Conservation (phyloP, 1,140 invertebrate genomes). For the Solen grandis region DNA sequence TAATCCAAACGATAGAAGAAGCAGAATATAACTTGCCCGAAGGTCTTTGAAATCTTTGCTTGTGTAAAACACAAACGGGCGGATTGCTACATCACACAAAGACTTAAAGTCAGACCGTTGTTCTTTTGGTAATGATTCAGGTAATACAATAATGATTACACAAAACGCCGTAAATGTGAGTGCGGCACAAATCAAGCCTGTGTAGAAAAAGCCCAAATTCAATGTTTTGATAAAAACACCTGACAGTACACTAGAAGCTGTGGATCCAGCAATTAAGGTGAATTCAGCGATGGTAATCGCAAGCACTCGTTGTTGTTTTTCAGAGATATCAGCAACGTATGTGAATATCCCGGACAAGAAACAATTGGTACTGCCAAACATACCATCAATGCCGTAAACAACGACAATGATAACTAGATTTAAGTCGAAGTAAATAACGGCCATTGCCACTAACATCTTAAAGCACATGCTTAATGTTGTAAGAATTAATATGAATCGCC, state of each 20-base stretch:
- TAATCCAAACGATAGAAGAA: slow-evolving; percentile 6
- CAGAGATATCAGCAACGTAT: slow-evolving; percentile 31
- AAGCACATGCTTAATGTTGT: not conserved
- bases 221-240: slow-evolving; percentile 35
- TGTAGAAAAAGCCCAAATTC: slow-evolving; percentile 30
- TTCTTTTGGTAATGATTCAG: slow-evolving; percentile 21
- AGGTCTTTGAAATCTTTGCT: slow-evolving; percentile 29
- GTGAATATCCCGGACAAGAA: slow-evolving; percentile 23
- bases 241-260: not conserved
- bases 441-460: slow-evolving; percentile 8
- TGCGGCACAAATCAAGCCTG: slow-evolving; percentile 12
- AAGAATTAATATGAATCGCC: slow-evolving; percentile 23
- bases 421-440: slow-evolving; percentile 9
- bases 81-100: not conserved
- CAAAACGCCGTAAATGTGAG: not conserved
- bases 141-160: slow-evolving; percentile 3
- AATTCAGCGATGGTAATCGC: slow-evolving; percentile 6
- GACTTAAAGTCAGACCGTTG: not conserved
- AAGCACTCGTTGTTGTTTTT: slow-evolving; percentile 15
- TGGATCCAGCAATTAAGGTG: not conserved
- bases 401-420: slow-evolving; percentile 3
- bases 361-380: slow-evolving; percentile 3
- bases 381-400: slow-evolving; percentile 9
- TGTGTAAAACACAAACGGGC: slow-evolving; percentile 9
- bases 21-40: slow-evolving; percentile 13